Evolutionary conservation across 2,888 invertebrate genomes (phyloP), one percentile per base, ranked within the genome.

Genomic region (Sinopyrophorus schimmeli): DNA sequence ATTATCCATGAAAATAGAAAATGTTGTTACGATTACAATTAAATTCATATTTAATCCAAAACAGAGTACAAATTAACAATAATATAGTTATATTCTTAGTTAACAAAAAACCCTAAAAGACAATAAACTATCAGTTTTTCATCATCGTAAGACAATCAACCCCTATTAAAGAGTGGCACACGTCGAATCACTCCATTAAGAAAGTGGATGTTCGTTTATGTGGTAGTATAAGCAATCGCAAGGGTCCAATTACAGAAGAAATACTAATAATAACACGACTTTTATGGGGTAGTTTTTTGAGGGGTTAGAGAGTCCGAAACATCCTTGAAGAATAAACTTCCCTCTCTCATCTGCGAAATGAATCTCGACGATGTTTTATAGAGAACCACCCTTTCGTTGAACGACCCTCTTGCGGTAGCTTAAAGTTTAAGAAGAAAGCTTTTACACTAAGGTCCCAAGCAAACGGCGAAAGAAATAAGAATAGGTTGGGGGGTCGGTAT

Each of bases 391-490:
- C 35, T 39, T 23, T 28, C 21, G 9, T 15, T 18, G 24, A 51
- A 51, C 35, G 41, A 41, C 41, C 41, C 51, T 42, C 42, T 43
- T 51, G 47, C 47, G 51, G 51, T 51, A 47, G 47, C 44, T 43
- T 47, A 47, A 52, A 52, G 32, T 52, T 52, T 43, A 52, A 52
- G 38, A 41, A 42, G 32, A 38, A 52, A 47, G 47, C 47, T 52
- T 52, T 47, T 42, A 47, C 24, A 42, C 27, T 31, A 43, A 52
- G 47, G 47, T 47, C 47, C 43, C 37, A 32, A 39, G 46, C 41
- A 46, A 50, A 49, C 46, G 53, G 50, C 47, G 53, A 50, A 53
- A 49, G 47, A 47, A 53, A 47, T 53, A 53, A 53, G 46, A 53
- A 53, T 42, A 39, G 30, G 42, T 30, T 37, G 32, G 41, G 47